phyloP scores from a whole-genome alignment of 1,140 invertebrate genomes.

The Dendroctonus valens region DNA sequence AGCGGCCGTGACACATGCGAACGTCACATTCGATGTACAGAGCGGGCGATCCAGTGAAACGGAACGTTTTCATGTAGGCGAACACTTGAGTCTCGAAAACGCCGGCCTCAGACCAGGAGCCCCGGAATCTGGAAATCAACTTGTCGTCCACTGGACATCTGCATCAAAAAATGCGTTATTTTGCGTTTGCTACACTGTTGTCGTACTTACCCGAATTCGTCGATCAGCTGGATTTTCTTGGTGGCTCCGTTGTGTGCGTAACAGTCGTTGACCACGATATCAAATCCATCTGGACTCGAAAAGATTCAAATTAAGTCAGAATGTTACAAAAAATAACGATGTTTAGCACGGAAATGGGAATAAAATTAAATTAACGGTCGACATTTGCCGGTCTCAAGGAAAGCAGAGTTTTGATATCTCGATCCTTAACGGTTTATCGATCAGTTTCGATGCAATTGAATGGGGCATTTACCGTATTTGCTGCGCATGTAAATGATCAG shows the following conservation, averaged over 20 bases:
- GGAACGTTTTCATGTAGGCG: conserved; percentile 93
- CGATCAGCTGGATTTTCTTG: conserved; percentile 87
- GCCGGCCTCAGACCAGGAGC: conserved; percentile 86
- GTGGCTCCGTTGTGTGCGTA: conserved; percentile 91
- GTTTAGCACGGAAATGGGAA: too few species aligned
- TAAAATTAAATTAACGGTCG: too few species aligned
- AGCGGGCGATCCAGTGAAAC: conserved; percentile 89
- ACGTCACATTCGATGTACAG: conserved; percentile 94
- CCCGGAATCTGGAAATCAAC: conserved; percentile 86
- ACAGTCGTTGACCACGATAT: conserved; percentile 95
- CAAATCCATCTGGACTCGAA: conserved; percentile 75
- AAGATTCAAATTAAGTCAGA: not conserved
- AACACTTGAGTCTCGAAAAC: conserved; percentile 92
- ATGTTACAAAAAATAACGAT: too few species aligned
- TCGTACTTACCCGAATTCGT: conserved; percentile 77
- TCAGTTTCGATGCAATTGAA: too few species aligned
- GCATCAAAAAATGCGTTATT: conserved; percentile 33
- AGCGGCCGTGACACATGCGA: conserved; percentile 90
- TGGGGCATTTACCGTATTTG: conserved; percentile 70
- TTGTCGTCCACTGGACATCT: conserved; percentile 93
- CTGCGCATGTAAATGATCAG: conserved; percentile 92
- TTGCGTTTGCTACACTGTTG: not conserved
- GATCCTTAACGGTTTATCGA: too few species aligned
- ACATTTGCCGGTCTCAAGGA: too few species aligned
- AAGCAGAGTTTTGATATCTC: too few species aligned